Percentiles rank a stretch among this genome's conserved stretches.
phyloP scores from a whole-genome alignment of 2,888 invertebrate genomes.

The Cabera pusaria region DNA sequence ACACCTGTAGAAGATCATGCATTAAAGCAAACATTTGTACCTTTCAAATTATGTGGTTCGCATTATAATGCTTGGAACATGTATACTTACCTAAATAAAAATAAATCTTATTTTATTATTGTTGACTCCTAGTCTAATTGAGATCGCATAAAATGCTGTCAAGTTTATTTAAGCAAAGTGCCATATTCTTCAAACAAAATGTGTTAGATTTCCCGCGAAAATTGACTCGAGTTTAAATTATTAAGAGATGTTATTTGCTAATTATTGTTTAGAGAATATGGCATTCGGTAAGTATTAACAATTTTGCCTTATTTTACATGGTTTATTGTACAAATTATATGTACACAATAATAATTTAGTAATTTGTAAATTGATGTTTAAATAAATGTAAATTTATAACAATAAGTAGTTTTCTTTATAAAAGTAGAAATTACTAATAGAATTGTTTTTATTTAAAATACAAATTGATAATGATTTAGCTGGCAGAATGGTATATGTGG shows the following conservation, averaged over 20 bases:
- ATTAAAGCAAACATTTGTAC: too few species aligned
- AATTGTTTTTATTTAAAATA: too few species aligned
- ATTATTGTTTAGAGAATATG: constrained; percentile 17
- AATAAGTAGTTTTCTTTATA: constrained; percentile 31
- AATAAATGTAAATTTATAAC: constrained; percentile 77
- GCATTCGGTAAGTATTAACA: constrained; percentile 66
- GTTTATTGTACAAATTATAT: constrained; percentile 75
- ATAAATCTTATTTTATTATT: constrained; percentile 60
- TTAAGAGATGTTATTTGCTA: too few species aligned
- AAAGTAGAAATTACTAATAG: too few species aligned
- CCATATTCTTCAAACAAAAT: too few species aligned
- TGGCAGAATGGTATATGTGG: too few species aligned
- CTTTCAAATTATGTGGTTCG: too few species aligned
- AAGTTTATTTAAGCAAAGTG: constrained; percentile 41
- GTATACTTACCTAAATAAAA: constrained; percentile 52
- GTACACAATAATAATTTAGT: constrained; percentile 68
- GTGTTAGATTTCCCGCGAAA: too few species aligned
- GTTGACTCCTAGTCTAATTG: constrained; percentile 69
- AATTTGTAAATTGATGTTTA: constrained; percentile 75
- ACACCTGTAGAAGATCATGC: too few species aligned
- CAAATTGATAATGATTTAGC: too few species aligned
- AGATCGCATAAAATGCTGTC: constrained; percentile 76
- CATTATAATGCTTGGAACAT: constrained; percentile 40
- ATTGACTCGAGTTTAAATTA: too few species aligned
- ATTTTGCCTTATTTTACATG: constrained; percentile 50